Evolutionary conservation across 2,797 vertebrate species (phyloP), one percentile per base, ranked within the genome.

Genomic region (Neosilurus hyrtlii): DNA sequence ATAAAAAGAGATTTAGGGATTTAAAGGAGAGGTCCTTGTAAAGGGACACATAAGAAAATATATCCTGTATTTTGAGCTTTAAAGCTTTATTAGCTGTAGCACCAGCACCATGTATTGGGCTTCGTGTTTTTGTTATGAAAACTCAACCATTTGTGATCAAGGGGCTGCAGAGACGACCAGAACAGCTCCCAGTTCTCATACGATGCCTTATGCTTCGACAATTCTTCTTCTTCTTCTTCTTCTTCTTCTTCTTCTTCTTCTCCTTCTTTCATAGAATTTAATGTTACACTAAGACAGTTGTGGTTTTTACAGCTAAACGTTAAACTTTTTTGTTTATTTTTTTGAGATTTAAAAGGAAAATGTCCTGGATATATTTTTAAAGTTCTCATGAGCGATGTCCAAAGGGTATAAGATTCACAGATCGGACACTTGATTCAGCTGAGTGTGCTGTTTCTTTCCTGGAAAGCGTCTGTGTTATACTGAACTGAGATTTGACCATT

Each of bases 131-230:
- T 82, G 2, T 35, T 56, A 2, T 63, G 24, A 71, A 62, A 35
- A 15, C n/a, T 67, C 52, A 15, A 1, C 68, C 49, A 22, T 9
- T 70, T 70, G 16, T n/a, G 56, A 77, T 62, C 67, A 15, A 59
- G 7, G 70, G 14, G 54, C 87, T 88, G 88, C 86, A 88, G 84
- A 57, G 84, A 88, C 81, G 86, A 89, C 87, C 88, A 84, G 80
- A 85, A 89, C 84, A 72, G 67, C 74, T 80, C n/a, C 57, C 51
- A 80, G 18, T 82, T 89, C 89, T 89, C 87, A 92, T 88, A 86
- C 86, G 91, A 94, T 94, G 93, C 93, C 92, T 95, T 93, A 92
- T 93, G 93, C 93, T 93, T 92, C 93, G 92, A 94, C 92, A 92
- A 94, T 93, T 93, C 26, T 26, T 84, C 81, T 1, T 37, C 18